Evolutionary conservation across 92 coral and sea anemone genomes (phyloP), one percentile per base, ranked within the genome.

Genomic region (Paragorgia papillata): DNA sequence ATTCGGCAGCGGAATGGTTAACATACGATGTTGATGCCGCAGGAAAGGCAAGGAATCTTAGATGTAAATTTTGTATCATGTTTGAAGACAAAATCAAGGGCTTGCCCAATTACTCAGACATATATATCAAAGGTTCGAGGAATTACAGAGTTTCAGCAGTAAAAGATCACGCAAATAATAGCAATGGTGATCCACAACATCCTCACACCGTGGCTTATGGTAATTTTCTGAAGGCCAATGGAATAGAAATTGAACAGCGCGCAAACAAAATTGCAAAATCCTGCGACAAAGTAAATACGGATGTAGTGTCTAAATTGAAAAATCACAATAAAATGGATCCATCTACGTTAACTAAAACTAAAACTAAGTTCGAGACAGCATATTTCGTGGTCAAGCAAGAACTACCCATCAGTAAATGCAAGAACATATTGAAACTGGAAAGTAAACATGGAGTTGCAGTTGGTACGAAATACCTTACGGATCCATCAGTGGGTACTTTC

Each of bases 1-100:
- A 75, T 65, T 58, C 65, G 69, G 81, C 81, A 75, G 65, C 71
- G 58, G 81, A 75, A 65, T 75, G 81, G 70, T 65, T 75, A 75
- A 75, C 81, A 65, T 75, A 74, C 67, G 71, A 75, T 58, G 81
- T 61, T 75, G 81, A 75, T 65, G 67, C 54, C 41, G 69, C 68
- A 39, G 71, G 81, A 63, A 75, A 75, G 81, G 81, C 81, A 75
- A 63, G 81, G 67, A 75, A 75, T 65, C 81, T 75, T 75, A 75
- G 39, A 65, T 75, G 81, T 65, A 75, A 75, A 65, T 75, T 75
- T 65, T 75, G 81, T 75, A 75, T 62, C 81, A 51, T 58, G 81
- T 75, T 58, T 61, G 81, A 75, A 75, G 69, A 63, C 69, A 63
- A 75, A 75, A 75, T 75, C 53, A 75, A 75, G 56, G 39, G 56